phyloP scores from a whole-genome alignment of 2,888 invertebrate genomes.

The Agelastica alni region DNA sequence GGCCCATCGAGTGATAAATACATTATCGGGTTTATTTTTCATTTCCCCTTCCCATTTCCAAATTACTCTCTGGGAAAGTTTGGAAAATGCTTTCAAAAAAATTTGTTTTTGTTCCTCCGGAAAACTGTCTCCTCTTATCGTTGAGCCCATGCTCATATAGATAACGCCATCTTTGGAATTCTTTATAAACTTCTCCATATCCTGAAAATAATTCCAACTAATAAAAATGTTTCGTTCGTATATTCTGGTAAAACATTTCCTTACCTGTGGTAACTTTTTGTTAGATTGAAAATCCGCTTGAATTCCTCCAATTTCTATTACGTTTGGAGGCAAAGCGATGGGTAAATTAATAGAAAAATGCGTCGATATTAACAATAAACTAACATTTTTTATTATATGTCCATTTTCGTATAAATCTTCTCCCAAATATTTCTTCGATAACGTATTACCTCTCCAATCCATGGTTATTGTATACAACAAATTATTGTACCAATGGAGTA shows the following conservation, averaged over 20 bases:
- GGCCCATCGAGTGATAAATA: conserved; percentile 68
- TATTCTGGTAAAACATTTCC: no score
- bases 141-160: conserved; percentile 78
- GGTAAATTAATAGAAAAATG: conserved; percentile 57
- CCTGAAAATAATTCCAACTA: no score
- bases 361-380: conserved; percentile 58
- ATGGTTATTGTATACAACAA: conserved; percentile 19
- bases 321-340: conserved; percentile 56
- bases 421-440: conserved; percentile 56
- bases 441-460: conserved; percentile 14
- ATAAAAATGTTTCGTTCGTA: no score
- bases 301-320: conserved; percentile 61
- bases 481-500: conserved; percentile 31
- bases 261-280: conserved; percentile 38
- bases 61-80: conserved; percentile 70
- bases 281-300: conserved; percentile 54
- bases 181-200: conserved; percentile 67
- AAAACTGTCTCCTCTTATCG: conserved; percentile 69
- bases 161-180: conserved; percentile 69
- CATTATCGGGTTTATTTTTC: conserved; percentile 64
- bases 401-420: conserved; percentile 57
- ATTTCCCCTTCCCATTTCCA: conserved; percentile 79
- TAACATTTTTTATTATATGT: conserved; percentile 56
- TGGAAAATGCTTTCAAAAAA: conserved; percentile 65
- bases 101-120: conserved; percentile 62